Conservation (phyloP, 2,797 vertebrate genomes). For the Enteromius mattozi region DNA sequence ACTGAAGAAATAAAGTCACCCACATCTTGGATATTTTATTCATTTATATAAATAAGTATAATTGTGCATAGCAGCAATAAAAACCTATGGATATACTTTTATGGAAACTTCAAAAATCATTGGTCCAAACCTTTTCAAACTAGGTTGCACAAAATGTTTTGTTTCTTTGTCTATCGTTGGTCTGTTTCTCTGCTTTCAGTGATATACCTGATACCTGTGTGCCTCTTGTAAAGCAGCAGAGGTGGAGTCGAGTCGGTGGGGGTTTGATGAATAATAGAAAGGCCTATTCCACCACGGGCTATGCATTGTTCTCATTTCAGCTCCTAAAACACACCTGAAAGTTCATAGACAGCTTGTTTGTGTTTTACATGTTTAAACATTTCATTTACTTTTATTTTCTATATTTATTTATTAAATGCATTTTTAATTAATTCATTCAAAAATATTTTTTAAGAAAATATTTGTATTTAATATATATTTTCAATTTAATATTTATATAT, state of each 20-base stretch:
- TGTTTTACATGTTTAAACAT: neutral
- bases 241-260: constrained; percentile 12
- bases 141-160: neutral
- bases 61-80: neutral
- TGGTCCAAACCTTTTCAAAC: neutral
- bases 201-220: constrained; percentile 10
- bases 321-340: neutral
- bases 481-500: neutral
- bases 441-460: too few relatives aligned
- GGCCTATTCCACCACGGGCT: constrained; percentile 45
- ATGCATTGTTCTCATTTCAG: constrained; percentile 52
- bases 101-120: neutral
- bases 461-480: neutral
- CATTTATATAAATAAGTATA: neutral
- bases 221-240: neutral
- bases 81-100: neutral
- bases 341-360: neutral
- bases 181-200: neutral
- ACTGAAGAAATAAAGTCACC: too few relatives aligned
- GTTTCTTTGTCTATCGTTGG: neutral
- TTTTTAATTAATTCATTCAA: neutral
- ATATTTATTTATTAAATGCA: neutral
- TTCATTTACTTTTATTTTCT: neutral
- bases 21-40: neutral
- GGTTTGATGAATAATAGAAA: constrained; percentile 62